Base-by-base conservation (phyloP, 2,888 invertebrate genomes). In the Calliopum simillimum region DNA sequence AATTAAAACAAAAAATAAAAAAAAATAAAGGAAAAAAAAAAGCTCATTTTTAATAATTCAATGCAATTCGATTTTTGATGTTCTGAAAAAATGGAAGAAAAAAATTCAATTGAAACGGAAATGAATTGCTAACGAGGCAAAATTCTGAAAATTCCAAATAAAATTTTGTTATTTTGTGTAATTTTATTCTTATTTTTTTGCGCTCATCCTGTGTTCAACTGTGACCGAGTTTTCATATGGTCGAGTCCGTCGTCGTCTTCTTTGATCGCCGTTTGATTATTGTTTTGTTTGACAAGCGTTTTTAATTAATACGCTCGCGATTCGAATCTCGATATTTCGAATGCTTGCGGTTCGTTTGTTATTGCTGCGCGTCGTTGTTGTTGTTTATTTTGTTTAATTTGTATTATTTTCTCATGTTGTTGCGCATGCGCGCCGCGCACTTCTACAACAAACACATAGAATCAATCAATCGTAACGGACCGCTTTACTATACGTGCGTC, bases 241-340 rank as follows among this genome's bases (percentile, higher is more conserved):
- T n/a, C 25, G 16, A 16, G 14, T 16, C n/a, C 66, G 47, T n/a
- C 46, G 25, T 51, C 33, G 6, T 33, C 25, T 5, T 25, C 41
- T 33, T 43, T 51, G 41, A 64, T 43, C 47, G 47, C 8, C 8
- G 4, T 33, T 33, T n/a, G n/a, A n/a, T n/a, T n/a, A n/a, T n/a
- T n/a, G n/a, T n/a, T n/a, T n/a, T 33, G 33, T 44, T 67, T 58
- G 67, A 58, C 67, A 67, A 58, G 67, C 67, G 33, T 47, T 67
- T 67, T 67, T 67, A 67, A 67, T 67, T 67, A 66, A 66, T 66
- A 43, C 65, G 65, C 55, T 43, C 33, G 58, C 67, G 67, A 67
- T 67, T 16, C 53, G 53, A 51, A 19, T 21, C 53, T 49, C 64
- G 49, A 44, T 56, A 56, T 58, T 58, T 46, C 16, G 13, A 1